Evolutionary conservation across 2,797 vertebrate species (phyloP), one percentile per base, ranked within the genome.

Genomic region (Semaprochilodus insignis): DNA sequence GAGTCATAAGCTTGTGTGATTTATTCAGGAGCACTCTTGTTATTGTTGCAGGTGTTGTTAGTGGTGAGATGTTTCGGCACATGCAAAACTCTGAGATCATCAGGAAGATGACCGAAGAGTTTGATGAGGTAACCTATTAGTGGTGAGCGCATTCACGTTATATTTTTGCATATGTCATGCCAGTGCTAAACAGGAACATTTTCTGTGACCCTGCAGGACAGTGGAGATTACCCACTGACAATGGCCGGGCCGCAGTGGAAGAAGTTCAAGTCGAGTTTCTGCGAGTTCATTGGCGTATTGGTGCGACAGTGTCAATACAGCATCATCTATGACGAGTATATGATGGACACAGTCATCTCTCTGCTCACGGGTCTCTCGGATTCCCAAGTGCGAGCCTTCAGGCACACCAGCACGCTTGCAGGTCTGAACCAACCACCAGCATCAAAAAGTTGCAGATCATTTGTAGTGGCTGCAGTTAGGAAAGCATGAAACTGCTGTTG

Each of bases 51-150:
- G 98, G 98, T 89, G 97, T 99, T 91, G 98, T 99, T 90, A 96
- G 95, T 88, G 97, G 97, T 85, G 98, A 99, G 93, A 99, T 99
- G 98, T 99, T 99, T 89, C 96, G 97, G 82, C 98, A 99, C 89
- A 99, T 99, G 98, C 98, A 99, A 92, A 99, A 99, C 92, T 99
- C 98, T 85, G 98, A 99, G 94, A 99, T 99, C 91, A 99, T 99
- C 92, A 95, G 98, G 85, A 97, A 99, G 95, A 99, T 99, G 98
- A 99, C 98, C 48, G 98, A 99, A 90, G 98, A 99, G 92, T 99
- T 99, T 92, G 98, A 99, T 91, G 98, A 99, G 97, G 98, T 99
- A 74, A 77, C 2, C 17, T 31, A 44, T 77, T 60, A 31, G 4
- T 19, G n/a, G 1, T 27, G n/a, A 25, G 3, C 19, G 27, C 21